Evolutionary conservation across 2,797 vertebrate species (phyloP), one percentile per base, ranked within the genome.

Genomic region (Scolopax rusticola): DNA sequence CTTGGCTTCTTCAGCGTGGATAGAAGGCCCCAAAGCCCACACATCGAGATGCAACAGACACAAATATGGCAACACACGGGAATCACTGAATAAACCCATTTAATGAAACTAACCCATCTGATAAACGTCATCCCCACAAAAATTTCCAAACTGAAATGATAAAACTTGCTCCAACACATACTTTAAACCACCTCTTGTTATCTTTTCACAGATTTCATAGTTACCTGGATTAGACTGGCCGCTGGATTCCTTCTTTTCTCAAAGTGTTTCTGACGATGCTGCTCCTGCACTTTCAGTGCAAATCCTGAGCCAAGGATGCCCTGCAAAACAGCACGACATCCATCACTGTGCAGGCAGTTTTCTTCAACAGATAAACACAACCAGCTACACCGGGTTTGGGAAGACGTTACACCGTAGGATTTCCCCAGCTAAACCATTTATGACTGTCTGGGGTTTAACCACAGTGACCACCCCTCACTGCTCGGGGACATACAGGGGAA

Each of bases 241-340:
- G 99, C 99, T 65, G 99, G 99, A 97, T 99, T 99, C 93, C 99
- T 99, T 97, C 99, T 99, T 97, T 99, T 99, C 97, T 99, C 99
- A 98, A 99, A 99, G 96, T 99, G 99, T 97, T 99, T 99, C 97
- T 99, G 99, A 84, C 99, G 98, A 97, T 99, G 99, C 95, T 99
- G 99, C 96, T 99, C 99, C 97, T 99, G 99, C 53, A 99, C 99
- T 98, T 99, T 99, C 95, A 99, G 97, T 57, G 99, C 99, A 86
- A 99, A 99, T 95, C 99, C 99, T 45, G 99, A 99, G 85, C 99
- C 99, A 97, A 99, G 98, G 97, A 99, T 99, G 64, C 99, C 99
- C 99, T 99, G 98, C 56, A 97, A 97, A 70, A 67, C 81, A 97
- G 86, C 24, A 63, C 3, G 71, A 53, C 7, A 65, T 50, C 91